Evolutionary conservation across 2,888 invertebrate species (phyloP).

Genomic region (Venustoraphidia nigricollis): DNA sequence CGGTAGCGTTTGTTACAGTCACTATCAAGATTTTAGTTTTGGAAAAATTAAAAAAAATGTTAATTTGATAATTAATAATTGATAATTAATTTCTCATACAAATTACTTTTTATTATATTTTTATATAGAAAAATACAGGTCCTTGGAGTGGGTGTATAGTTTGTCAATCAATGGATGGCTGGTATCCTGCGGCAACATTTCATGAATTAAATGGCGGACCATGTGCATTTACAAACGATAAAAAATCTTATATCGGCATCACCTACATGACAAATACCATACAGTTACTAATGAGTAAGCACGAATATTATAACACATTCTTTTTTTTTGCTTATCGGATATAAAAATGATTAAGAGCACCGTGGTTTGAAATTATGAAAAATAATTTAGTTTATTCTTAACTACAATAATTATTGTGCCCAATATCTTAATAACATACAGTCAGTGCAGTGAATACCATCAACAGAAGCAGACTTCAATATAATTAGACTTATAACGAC

Average conservation of each 20-base stretch:
- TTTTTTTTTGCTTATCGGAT: background rate
- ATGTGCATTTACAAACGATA: slow-evolving; percentile 32
- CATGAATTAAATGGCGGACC: slow-evolving; percentile 33
- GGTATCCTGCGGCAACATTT: slow-evolving; percentile 59
- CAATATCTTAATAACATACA: no score
- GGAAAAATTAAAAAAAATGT: background rate
- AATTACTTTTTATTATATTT: background rate
- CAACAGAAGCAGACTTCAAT: no score
- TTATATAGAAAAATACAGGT: slow-evolving; percentile 8
- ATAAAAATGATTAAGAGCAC: background rate
- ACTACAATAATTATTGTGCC: no score
- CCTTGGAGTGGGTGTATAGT: slow-evolving; percentile 53
- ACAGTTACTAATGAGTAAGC: slow-evolving; percentile 31
- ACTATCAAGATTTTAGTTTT: no score
- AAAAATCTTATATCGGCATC: slow-evolving; percentile 34
- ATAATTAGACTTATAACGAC: no score
- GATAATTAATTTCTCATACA: no score
- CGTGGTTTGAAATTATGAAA: no score
- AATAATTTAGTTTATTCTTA: no score
- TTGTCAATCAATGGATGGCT: slow-evolving; percentile 45
- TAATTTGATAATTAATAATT: background rate
- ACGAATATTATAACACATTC: background rate
- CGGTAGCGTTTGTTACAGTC: no score
- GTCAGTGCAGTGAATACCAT: no score
- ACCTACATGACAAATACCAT: slow-evolving; percentile 36